Conservation (phyloP, 2,888 invertebrate genomes). For the Oligia strigilis region DNA sequence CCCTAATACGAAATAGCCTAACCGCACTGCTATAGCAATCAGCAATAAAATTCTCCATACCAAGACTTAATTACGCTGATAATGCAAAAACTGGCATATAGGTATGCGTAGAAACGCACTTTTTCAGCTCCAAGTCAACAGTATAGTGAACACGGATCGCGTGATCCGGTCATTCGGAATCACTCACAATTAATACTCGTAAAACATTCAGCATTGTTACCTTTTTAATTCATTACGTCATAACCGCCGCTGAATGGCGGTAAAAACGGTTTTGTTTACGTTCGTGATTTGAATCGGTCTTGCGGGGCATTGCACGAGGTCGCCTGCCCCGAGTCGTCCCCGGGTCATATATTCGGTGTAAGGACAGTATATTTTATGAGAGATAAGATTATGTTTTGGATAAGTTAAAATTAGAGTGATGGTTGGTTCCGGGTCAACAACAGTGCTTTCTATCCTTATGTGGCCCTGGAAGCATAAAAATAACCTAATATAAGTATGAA, state of each 20-base stretch:
- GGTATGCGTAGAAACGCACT: constrained; percentile 45
- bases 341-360: constrained; percentile 64
- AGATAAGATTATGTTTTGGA: constrained; percentile 70
- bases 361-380: constrained; percentile 69
- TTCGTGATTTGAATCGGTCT: constrained; percentile 81
- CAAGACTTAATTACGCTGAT: constrained; percentile 29
- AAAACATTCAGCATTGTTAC: constrained; percentile 79
- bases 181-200: constrained; percentile 82
- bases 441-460: background rate
- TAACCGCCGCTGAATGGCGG: constrained; percentile 82
- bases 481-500: constrained; percentile 8
- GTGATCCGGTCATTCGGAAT: constrained; percentile 70
- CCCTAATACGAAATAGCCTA: background rate
- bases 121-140: constrained; percentile 50
- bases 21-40: constrained; percentile 11
- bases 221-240: constrained; percentile 84
- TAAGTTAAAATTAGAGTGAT: constrained; percentile 53
- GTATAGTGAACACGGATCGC: constrained; percentile 63
- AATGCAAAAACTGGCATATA: constrained; percentile 26
- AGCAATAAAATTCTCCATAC: constrained; percentile 41
- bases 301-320: constrained; percentile 49
- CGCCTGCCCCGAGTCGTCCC: constrained; percentile 44
- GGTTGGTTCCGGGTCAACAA: constrained; percentile 15
- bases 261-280: constrained; percentile 84
- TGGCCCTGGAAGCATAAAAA: constrained; percentile 21